These are phyloP conservation scores for Lepidostoma basale DNA, from an alignment of 1,140 invertebrate species.

Conservation along the genomic window DNA sequence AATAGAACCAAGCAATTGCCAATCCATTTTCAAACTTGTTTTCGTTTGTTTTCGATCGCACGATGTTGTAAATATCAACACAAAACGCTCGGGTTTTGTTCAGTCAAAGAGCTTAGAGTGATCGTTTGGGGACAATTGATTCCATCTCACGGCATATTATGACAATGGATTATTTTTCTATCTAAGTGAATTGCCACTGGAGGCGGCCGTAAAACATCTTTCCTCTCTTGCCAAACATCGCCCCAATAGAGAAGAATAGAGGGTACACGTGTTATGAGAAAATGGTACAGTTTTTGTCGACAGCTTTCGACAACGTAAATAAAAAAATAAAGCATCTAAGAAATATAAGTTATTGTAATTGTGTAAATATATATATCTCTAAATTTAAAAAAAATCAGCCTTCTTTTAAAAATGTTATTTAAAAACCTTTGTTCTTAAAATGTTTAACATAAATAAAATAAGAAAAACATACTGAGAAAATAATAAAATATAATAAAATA, in stretches of 20 bases:
- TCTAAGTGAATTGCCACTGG: constrained; percentile 29
- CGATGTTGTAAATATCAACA: too few relatives aligned
- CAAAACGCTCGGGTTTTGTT: too few relatives aligned
- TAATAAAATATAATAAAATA: too few relatives aligned
- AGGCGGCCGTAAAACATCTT: constrained; percentile 14
- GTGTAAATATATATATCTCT: background rate
- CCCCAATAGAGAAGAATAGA: too few relatives aligned
- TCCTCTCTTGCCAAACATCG: background rate
- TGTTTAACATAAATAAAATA: background rate
- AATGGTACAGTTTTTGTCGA: background rate
- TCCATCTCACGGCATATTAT: constrained; percentile 8
- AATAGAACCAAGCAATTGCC: too few relatives aligned
- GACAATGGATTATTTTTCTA: constrained; percentile 34
- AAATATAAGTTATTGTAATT: too few relatives aligned
- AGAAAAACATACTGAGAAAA: background rate
- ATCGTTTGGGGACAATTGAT: constrained; percentile 33
- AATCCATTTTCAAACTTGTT: too few relatives aligned
- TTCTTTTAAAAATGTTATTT: background rate
- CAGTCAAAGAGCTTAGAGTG: too few relatives aligned
- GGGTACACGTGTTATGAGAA: background rate
- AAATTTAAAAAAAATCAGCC: background rate
- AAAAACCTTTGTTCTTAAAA: background rate
- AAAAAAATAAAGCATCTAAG: too few relatives aligned
- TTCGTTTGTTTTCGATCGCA: too few relatives aligned
- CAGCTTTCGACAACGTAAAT: too few relatives aligned